Base-by-base conservation (phyloP, 2,113 vertebrate species). In the Leptobrachium leishanense region DNA sequence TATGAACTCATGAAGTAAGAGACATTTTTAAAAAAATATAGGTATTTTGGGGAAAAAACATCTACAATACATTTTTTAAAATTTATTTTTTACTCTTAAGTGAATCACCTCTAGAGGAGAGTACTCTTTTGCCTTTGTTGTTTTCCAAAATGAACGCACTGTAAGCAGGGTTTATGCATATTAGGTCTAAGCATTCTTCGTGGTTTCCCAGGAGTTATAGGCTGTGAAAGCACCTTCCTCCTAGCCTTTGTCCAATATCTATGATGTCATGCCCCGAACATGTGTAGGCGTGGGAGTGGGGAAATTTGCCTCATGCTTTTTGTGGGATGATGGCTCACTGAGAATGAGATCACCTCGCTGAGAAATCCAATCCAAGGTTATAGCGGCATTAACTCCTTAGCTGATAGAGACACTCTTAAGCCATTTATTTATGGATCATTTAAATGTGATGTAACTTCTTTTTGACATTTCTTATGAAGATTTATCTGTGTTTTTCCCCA, bases 251-350 rank as follows among this genome's bases (percentile, higher is more conserved):
- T 64, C 39, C 10, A 20, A 20, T 41, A 31, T 50, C 43, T 65
- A 73, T 79, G 77, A 64, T 79, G 77, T 73, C 69, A 72, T 72
- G 59, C 6, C 31, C 50, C 43, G 13, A 72, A 15, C 64, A 78
- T 72, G 76, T 72, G 68, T 72, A 59, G 69, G 69, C 39, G 41
- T 72, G 62, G 71, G 62, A 66, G 57, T 79, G 65, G 64, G 62
- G 41, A 73, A 20, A 15, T 43, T 72, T 70, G 55, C 75, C 67
- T 77, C 67, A 70, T 31, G 39, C 46, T 13, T 79, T 79, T 73
- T 66, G 40, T 72, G 40, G 53, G 59, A 72, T 12, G 50, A 79
- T 66, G 46, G 62, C 69, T 79, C 70, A 73, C 39, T 50, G 43
- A 57, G 69, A 43, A 79, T 79, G 62, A 79, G 69, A 53, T 79